phyloP scores from a whole-genome alignment of 1,140 invertebrate genomes.

The Ips typographus region DNA sequence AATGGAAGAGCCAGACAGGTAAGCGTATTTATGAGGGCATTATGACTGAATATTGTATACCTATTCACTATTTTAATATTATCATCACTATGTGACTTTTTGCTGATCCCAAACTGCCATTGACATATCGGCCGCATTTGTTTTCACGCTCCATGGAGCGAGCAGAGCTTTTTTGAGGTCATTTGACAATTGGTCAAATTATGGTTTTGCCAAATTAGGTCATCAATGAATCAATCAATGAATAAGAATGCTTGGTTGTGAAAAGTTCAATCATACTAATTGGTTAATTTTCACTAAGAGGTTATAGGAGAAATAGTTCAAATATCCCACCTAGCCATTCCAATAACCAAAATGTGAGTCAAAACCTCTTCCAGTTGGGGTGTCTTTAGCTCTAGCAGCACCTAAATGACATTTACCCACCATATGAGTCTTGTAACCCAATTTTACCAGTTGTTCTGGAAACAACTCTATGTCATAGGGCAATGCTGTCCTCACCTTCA shows the following conservation, averaged over 20 bases:
- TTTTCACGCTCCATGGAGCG: no score
- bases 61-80: not conserved
- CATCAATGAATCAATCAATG: conserved; percentile 1
- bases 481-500: conserved; percentile 58
- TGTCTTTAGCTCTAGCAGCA: conserved; percentile 49
- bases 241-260: not conserved
- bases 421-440: conserved; percentile 79
- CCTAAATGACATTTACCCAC: conserved; percentile 92
- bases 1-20: conserved; percentile 77
- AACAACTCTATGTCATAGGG: conserved; percentile 60
- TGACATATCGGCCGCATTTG: no score
- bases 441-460: conserved; percentile 71
- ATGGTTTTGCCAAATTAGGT: no score
- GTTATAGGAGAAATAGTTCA: conserved; percentile 56
- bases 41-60: not conserved
- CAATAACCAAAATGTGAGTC: conserved; percentile 68
- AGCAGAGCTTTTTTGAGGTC: no score
- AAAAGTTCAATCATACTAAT: no score
- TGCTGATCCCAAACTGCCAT: no score
- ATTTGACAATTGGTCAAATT: no score
- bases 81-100: no score
- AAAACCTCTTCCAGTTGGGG: conserved; percentile 63
- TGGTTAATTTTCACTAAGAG: no score
- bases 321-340: conserved; percentile 61
- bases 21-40: not conserved